phyloP scores from a whole-genome alignment of 1,140 invertebrate genomes.

The Venustaconcha ellipsiformis region DNA sequence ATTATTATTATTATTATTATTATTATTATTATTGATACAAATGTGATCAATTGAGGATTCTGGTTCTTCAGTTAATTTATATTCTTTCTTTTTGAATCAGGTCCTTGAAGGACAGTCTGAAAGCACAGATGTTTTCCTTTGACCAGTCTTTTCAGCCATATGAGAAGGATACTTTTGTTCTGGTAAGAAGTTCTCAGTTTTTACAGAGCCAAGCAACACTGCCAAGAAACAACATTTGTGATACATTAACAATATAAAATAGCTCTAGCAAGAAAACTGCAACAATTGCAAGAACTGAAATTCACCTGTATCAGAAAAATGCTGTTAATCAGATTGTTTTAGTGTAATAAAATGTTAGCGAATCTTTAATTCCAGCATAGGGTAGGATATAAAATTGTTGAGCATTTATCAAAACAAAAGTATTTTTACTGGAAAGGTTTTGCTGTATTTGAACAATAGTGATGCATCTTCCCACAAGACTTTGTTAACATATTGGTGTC shows the following conservation, averaged over 20 bases:
- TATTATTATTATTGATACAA: neutral
- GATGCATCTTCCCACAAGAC: too few relatives aligned
- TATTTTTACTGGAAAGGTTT: too few relatives aligned
- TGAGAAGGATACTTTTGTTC: conserved; percentile 62
- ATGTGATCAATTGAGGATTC: neutral
- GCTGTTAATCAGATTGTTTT: too few relatives aligned
- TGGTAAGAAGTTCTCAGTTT: conserved; percentile 40
- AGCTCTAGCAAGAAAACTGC: neutral
- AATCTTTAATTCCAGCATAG: too few relatives aligned
- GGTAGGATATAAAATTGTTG: too few relatives aligned
- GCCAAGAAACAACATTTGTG: neutral
- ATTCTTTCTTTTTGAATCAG: conserved; percentile 37
- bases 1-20: neutral
- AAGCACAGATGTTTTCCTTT: conserved; percentile 61
- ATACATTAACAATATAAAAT: neutral
- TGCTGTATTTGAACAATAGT: too few relatives aligned
- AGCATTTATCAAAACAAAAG: too few relatives aligned
- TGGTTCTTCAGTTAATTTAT: neutral
- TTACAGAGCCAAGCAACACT: neutral
- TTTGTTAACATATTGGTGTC: too few relatives aligned
- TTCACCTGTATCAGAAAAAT: conserved; percentile 3
- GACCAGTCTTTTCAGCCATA: conserved; percentile 65
- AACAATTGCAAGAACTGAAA: neutral
- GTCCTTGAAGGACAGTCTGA: conserved; percentile 61
- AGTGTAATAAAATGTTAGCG: too few relatives aligned